These are phyloP conservation scores for Chrysopa pallens DNA, from an alignment of 1,140 invertebrate genomes.

Conservation along the genomic window DNA sequence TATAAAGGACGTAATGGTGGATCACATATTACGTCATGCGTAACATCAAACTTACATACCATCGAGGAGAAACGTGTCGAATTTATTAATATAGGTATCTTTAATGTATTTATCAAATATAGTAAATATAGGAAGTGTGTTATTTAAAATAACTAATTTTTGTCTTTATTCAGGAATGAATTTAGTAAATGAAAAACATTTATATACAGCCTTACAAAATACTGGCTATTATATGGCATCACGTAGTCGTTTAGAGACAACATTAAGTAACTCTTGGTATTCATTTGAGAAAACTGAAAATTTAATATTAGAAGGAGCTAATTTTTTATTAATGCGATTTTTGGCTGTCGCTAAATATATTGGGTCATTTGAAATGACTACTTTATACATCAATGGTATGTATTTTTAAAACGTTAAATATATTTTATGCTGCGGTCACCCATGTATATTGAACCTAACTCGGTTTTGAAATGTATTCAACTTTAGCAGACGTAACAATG, in stretches of 20 bases:
- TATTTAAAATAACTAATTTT: too few relatives aligned
- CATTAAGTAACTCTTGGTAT: constrained; percentile 23
- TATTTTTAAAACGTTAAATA: too few relatives aligned
- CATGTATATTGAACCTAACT: too few relatives aligned
- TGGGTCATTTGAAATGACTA: constrained; percentile 30
- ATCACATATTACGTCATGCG: constrained; percentile 29
- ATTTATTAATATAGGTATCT: constrained; percentile 16
- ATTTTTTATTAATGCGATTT: constrained; percentile 36
- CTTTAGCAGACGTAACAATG: too few relatives aligned
- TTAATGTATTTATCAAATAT: background rate
- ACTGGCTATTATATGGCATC: constrained; percentile 13
- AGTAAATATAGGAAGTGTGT: too few relatives aligned
- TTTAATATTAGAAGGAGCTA: constrained; percentile 37
- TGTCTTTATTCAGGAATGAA: background rate
- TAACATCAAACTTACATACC: constrained; percentile 31
- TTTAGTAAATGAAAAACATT: constrained; percentile 6
- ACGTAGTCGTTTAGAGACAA: constrained; percentile 21
- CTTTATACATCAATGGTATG: constrained; percentile 27
- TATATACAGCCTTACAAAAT: constrained; percentile 12
- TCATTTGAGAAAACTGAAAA: constrained; percentile 20
- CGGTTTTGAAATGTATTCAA: too few relatives aligned
- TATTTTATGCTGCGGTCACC: too few relatives aligned
- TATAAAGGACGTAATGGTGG: constrained; percentile 27
- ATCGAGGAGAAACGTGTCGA: constrained; percentile 34
- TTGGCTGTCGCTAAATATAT: constrained; percentile 30